Conservation (phyloP, 2,113 vertebrate genomes). For the Pandion haliaetus region DNA sequence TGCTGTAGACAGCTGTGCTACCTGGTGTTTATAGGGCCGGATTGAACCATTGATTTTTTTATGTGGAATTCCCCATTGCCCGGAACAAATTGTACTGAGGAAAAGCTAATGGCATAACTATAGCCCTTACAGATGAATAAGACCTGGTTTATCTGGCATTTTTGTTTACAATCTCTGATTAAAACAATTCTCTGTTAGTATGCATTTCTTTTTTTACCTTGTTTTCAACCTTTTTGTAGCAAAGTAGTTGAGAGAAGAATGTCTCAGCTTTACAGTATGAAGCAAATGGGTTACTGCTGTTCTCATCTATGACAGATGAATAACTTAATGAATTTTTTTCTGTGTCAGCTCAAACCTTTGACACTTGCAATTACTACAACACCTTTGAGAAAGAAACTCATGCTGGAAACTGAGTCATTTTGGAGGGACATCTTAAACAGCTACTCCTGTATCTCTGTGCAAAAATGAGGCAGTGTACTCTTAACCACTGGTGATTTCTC, state of each 20-base stretch:
- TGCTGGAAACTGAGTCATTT: not conserved
- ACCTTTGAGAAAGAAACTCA: not conserved
- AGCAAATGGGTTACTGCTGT: not conserved
- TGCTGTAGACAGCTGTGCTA: not conserved
- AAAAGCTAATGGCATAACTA: not conserved
- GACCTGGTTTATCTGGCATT: not conserved
- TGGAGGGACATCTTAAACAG: not conserved
- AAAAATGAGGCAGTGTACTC: not conserved
- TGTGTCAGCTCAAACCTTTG: not conserved
- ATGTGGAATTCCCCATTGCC: not conserved
- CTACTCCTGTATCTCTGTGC: not conserved
- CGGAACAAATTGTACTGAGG: not conserved
- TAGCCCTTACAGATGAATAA: not conserved
- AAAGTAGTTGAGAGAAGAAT: not conserved
- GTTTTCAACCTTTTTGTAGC: not conserved
- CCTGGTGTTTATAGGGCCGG: not conserved
- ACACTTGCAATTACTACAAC: not conserved
- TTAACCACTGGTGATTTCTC: not conserved
- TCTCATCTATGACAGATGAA: not conserved
- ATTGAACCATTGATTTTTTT: constrained; percentile 41
- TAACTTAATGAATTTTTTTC: not conserved
- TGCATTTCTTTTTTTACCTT: not conserved
- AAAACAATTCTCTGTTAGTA: not conserved
- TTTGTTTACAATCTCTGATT: not conserved
- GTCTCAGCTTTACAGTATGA: not conserved